A percentile compares a stretch with the other conserved stretches of the same genome.
Evolutionary conservation across 2,888 invertebrate genomes (phyloP).

Genomic region (Agrotis ipsilon): DNA sequence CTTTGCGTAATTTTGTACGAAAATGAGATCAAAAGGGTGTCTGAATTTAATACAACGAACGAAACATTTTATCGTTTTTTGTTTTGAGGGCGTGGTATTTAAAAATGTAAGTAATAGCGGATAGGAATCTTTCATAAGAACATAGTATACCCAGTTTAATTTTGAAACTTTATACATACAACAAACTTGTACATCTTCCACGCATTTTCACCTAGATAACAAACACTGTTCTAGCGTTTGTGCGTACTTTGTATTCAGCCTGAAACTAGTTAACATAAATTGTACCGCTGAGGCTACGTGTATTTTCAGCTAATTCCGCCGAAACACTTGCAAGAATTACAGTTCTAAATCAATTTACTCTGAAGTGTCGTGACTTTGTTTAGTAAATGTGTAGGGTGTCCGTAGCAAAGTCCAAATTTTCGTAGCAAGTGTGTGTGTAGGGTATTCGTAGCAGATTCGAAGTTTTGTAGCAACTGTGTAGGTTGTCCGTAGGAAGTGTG

Average conservation of each 20-base stretch:
- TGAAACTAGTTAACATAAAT: constrained; percentile 41
- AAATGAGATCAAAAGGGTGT: constrained; percentile 19
- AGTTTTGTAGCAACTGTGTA: constrained; percentile 14
- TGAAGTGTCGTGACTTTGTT: constrained; percentile 8
- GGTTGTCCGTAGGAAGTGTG: no score
- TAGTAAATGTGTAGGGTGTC: not conserved
- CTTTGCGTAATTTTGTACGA: constrained; percentile 6
- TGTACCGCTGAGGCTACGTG: constrained; percentile 8
- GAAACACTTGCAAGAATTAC: constrained; percentile 31
- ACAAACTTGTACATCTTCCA: not conserved
- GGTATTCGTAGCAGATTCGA: constrained; percentile 4
- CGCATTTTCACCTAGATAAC: constrained; percentile 1
- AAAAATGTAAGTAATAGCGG: not conserved
- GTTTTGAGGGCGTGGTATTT: not conserved
- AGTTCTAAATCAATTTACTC: constrained; percentile 47
- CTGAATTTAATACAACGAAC: not conserved
- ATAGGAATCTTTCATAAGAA: not conserved
- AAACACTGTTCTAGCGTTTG: constrained; percentile 4
- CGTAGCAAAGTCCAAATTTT: not conserved
- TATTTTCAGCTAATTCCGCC: constrained; percentile 36
- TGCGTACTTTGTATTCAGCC: constrained; percentile 43
- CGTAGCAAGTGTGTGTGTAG: no score
- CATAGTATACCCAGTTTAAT: no score
- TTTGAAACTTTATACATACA: not conserved
- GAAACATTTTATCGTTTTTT: not conserved